Base-by-base conservation (phyloP, 64 coral and sea anemone species). In the Porites australiensis region DNA sequence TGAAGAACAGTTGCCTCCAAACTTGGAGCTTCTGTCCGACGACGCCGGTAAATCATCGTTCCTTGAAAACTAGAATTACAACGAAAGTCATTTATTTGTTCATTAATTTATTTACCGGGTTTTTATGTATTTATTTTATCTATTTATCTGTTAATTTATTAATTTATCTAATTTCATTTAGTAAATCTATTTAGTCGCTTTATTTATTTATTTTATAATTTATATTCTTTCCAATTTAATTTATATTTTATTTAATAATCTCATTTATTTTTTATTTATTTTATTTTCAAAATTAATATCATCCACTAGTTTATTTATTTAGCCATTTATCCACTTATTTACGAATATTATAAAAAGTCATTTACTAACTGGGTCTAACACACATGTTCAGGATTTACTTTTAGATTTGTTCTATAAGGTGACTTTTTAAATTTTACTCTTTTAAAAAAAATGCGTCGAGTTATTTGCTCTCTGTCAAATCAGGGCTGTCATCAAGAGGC, bases 1-100 rank as follows among this genome's bases (percentile, higher is more conserved):
- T 18, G 81, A 69, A 84, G 81, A 51, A 84, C 81, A 50, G 62
- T 70, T 18, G 81, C 47, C 6, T 84, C 44, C 50, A 84, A 52
- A 68, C 16, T 45, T 10, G 49, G 62, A 16, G 44, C 18, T 8
- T 84, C 46, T 18, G 63, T 52, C 50, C 62, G 14, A 3, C 63
- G 61, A 18, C 63, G 44, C 50, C 81, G 81, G 46, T 84, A 84
- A 20, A 68, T 67, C 44, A 67, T 65, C 79, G 46, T 10, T 68
- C 62, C 63, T 84, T 84, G 59, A 50, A 18, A 69, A 21, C 81
- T 84, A 47, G 61, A 84, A 84, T 84, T 69, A 69, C 16, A 84
- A 84, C 8, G 69, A 84, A 44, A 52, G 19, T 84, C 53, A 74
- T 14, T 12, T 13, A 5, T 76, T 76, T 76, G 22, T 8, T 21